Conservation (phyloP, 2,888 invertebrate species). For the Heliconius charithonia region DNA sequence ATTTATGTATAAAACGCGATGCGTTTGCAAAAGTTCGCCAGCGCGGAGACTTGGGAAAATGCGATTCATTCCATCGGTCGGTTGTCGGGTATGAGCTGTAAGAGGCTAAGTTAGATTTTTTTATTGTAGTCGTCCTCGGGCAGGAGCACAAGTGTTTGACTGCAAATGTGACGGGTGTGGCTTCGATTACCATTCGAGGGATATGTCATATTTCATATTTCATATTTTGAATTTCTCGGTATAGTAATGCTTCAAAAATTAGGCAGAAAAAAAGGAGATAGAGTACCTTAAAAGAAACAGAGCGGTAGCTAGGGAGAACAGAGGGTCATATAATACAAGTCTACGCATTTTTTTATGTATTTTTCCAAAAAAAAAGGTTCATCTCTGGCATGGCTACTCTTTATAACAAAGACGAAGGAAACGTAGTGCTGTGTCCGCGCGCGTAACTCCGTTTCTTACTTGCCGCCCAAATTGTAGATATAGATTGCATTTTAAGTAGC, state of each 20-base stretch:
- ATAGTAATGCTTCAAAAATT: not conserved
- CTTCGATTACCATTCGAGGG: not conserved
- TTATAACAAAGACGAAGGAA: no score
- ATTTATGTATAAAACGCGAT: slow-evolving; percentile 57
- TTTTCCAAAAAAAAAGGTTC: no score
- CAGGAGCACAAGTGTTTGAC: not conserved
- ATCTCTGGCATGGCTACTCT: no score
- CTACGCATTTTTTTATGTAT: no score
- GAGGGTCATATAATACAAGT: no score
- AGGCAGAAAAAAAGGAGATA: not conserved
- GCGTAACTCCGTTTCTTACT: no score
- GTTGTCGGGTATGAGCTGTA: slow-evolving; percentile 10
- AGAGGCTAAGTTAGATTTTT: slow-evolving; percentile 42
- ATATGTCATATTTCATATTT: not conserved
- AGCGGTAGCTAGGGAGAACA: not conserved
- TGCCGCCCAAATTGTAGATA: no score
- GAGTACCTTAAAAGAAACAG: not conserved
- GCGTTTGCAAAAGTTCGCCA: slow-evolving; percentile 50
- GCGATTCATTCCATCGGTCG: slow-evolving; percentile 49
- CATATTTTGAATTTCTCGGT: not conserved
- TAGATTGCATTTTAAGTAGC: no score
- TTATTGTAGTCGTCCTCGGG: no score
- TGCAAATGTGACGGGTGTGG: not conserved
- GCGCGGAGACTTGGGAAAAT: slow-evolving; percentile 45
- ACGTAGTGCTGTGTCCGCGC: no score